Base-by-base conservation (phyloP, 1,140 invertebrate genomes). In the Trypoxylus dichotomus region DNA sequence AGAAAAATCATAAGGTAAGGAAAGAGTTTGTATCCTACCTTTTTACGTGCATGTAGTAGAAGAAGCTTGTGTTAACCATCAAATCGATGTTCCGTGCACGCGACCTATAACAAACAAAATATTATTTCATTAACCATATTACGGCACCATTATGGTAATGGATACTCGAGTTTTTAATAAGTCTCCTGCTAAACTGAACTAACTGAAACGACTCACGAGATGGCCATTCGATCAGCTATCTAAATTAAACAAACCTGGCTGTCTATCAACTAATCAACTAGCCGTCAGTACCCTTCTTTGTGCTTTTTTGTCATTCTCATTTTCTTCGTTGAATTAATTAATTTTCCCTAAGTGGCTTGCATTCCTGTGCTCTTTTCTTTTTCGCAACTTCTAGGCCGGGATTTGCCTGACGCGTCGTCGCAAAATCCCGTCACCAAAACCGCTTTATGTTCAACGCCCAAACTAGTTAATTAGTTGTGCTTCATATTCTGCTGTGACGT, bases 381-480 rank as follows among this genome's bases (percentile, higher is more conserved):
- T 58, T 58, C 47, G 47, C 15, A 19, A 58, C 15, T 58, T 58
- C 47, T 58, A 0, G 47, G 21, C 15, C 47, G 47, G 13, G 15
- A n/a, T n/a, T 58, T 21, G 47, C 5, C 13, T 19, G 47, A n/a
- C 15, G 15, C 2, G 47, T 21, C 13, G 47, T 19, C 47, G 47
- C 47, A 58, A 58, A 58, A 58, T 58, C 47, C 47, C 47, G 47
- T 21, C 47, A 58, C 47, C 13, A 21, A 58, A 58, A 37, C 1
- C 1, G 47, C 21, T 13, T 58, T 58, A 58, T 21, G 7, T 58
- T 21, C 47, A 58, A 58, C 47, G 21, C 47, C 21, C 47, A 21
- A 58, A 58, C 47, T 58, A 58, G 47, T 58, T 58, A 58, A 58
- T 58, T 58, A 58, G 47, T 58, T 58, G 47, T 58, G 3, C 21